Conservation (phyloP, 2,797 vertebrate species). For the Prionace glauca region DNA sequence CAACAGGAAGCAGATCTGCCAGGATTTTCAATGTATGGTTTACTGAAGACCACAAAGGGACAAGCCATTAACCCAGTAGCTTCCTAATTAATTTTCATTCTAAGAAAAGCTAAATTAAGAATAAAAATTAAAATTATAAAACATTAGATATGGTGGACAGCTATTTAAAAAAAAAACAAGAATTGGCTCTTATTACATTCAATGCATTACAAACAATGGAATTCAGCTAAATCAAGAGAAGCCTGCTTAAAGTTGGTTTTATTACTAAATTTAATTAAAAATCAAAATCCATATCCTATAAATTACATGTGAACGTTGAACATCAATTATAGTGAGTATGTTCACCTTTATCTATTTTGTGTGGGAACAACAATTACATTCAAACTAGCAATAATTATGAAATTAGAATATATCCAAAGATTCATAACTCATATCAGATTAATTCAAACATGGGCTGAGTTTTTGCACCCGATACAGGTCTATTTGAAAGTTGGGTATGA, state of each 20-base stretch:
- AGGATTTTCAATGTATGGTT: conserved; percentile 18
- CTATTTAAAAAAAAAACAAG: neutral
- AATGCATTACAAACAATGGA: neutral
- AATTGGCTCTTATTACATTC: neutral
- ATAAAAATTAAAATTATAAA: neutral
- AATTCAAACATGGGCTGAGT: neutral
- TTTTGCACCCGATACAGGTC: neutral
- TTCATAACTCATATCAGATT: neutral
- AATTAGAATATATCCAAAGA: neutral
- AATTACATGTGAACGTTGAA: neutral
- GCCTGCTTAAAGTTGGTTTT: neutral
- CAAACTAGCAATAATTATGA: neutral
- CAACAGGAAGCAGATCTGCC: neutral
- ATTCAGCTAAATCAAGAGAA: neutral
- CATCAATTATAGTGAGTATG: neutral
- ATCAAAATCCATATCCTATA: neutral
- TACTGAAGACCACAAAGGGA: neutral
- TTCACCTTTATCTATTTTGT: neutral
- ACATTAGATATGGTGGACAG: neutral
- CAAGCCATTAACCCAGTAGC: neutral
- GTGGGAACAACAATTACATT: neutral
- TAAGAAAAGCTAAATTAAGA: neutral
- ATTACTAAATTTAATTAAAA: neutral
- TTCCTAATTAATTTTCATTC: neutral
- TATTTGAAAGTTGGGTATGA: neutral